phyloP scores from a whole-genome alignment of 2,888 invertebrate genomes.

The Clepsis dumicolana region DNA sequence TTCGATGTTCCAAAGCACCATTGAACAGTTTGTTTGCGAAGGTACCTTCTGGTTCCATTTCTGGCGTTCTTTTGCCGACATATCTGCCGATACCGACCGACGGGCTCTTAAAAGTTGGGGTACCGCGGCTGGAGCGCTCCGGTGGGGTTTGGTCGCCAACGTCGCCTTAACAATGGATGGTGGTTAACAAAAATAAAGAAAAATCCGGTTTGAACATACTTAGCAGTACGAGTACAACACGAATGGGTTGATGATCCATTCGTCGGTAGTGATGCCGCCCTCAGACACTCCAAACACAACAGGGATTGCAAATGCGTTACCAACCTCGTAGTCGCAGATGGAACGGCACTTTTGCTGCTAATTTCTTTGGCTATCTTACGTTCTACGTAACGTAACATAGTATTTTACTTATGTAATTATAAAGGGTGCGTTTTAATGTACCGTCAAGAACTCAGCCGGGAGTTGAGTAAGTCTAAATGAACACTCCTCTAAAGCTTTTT shows the following conservation, averaged over 20 bases:
- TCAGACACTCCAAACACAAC: no score
- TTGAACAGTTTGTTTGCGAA: conserved; percentile 4
- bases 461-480: no score
- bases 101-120: conserved; percentile 78
- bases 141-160: conserved; percentile 65
- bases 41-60: conserved; percentile 74
- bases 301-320: background rate
- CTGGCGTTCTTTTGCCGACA: conserved; percentile 78
- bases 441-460: no score
- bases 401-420: no score
- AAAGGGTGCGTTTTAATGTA: no score
- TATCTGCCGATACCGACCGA: conserved; percentile 76
- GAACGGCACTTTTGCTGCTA: background rate
- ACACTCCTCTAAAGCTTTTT: no score
- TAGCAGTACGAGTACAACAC: no score
- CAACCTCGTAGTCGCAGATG: background rate
- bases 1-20: conserved; percentile 27
- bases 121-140: conserved; percentile 67
- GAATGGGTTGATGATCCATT: no score
- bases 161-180: conserved; percentile 64
- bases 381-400: no score
- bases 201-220: background rate
- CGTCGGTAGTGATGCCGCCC: no score
- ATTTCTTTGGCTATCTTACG: background rate
- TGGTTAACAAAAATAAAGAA: conserved; percentile 1